Base-by-base conservation (phyloP, 2,888 invertebrate genomes). In the Caenorhabditis wallacei region DNA sequence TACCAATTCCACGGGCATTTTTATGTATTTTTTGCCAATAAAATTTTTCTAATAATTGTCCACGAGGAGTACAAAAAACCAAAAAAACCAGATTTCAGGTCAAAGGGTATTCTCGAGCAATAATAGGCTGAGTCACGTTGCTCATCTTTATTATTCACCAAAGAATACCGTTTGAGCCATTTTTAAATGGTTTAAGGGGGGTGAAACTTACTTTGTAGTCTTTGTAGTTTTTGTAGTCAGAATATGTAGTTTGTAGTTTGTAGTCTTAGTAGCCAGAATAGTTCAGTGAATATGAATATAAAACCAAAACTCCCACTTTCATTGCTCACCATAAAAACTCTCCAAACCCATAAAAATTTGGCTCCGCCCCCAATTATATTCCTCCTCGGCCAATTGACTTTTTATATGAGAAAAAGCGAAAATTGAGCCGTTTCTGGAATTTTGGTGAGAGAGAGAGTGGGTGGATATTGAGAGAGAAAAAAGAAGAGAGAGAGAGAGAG, bases 21-120 rank as follows among this genome's bases (percentile, higher is more conserved):
- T 30, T 30, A 30, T 30, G 30, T 30, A 30, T 18, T 30, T 30
- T 30, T 30, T 30, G 4, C 3, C 30, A 30, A 30, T 30, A 30
- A 3, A 30, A 8, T 30, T 30, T 30, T 30, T 30, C 30, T n/a
- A n/a, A n/a, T n/a, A n/a, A 30, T 30, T 30, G 30, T 30, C 30
- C 30, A 40, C 4, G 11, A 16, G 13, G 16, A 40, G 2, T 16
- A 40, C 40, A 40, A 4, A 51, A 35, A 22, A 26, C 26, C 11
- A 43, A 63, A 64, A 69, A 64, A 56, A 1, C 30, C 30, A 3
- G 30, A 56, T 8, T 16, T 40, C 30, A 18, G 37, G 68, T 64
- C 83, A 68, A 80, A 61, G 84, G 85, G 84, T 84, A 85, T 84
- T 85, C 85, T 85, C 84, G 80, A 85, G 85, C 85, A 85, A 85